Evolutionary conservation across 2,113 vertebrate genomes (phyloP).

Genomic region (Poeciliopsis occidentalis): DNA sequence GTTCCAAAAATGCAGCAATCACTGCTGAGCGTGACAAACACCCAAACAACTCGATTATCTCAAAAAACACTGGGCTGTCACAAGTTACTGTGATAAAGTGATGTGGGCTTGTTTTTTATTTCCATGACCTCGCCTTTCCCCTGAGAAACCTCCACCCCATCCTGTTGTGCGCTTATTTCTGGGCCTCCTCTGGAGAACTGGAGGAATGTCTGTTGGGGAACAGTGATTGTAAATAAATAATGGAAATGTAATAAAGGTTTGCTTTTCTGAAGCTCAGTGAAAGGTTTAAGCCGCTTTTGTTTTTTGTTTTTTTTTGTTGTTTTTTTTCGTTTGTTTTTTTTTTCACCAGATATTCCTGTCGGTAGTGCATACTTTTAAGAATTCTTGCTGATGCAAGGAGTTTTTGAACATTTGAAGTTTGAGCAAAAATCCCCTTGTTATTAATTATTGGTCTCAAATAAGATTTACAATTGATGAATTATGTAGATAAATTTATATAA

Average conservation of each 20-base stretch:
- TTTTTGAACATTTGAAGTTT: constrained; percentile 23
- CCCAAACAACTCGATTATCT: constrained; percentile 6
- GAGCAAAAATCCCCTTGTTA: neutral
- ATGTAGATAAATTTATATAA: constrained; percentile 16
- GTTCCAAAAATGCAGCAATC: constrained; percentile 10
- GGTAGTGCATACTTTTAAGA: constrained; percentile 43
- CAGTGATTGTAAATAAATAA: constrained; percentile 75
- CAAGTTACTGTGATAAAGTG: constrained; percentile 17
- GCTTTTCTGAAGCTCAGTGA: constrained; percentile 71
- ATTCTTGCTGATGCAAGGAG: constrained; percentile 21
- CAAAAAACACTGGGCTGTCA: constrained; percentile 10
- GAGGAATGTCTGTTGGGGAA: constrained; percentile 62
- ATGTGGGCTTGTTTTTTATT: constrained; percentile 15
- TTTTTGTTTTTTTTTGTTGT: constrained; percentile 22
- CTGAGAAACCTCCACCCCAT: constrained; percentile 57
- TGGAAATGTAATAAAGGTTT: constrained; percentile 73
- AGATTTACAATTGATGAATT: neutral
- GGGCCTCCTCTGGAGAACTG: constrained; percentile 61
- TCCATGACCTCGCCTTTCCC: constrained; percentile 31
- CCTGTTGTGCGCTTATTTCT: constrained; percentile 69
- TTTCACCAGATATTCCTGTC: constrained; percentile 43
- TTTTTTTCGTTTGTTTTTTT: constrained; percentile 12
- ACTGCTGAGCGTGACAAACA: constrained; percentile 12
- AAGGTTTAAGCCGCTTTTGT: constrained; percentile 59
- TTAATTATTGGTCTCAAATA: constrained; percentile 3